A percentile compares a stretch with the other conserved stretches of the same genome.
These are phyloP conservation scores for Megalurothrips usitatus DNA, from an alignment of 2,888 invertebrate genomes.

Conservation along the genomic window DNA sequence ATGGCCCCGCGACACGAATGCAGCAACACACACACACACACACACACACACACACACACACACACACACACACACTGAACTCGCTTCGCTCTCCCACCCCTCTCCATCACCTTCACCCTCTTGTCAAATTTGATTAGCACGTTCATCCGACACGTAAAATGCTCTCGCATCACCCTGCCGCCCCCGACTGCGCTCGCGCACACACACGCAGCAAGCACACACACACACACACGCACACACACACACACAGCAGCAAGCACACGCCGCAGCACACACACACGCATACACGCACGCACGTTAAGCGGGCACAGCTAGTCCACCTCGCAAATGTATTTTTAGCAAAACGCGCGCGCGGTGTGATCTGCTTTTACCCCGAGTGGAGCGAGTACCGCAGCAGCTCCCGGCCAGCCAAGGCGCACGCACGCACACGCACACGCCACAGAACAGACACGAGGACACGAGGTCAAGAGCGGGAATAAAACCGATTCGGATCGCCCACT, in stretches of 20 bases:
- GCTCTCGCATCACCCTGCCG: background rate
- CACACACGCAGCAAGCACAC: background rate
- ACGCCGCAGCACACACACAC: background rate
- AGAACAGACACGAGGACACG: too few relatives aligned
- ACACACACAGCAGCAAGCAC: background rate
- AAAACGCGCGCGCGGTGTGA: background rate
- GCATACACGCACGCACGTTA: background rate
- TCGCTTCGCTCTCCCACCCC: background rate
- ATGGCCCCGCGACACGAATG: too few relatives aligned
- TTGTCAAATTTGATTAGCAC: constrained; percentile 19
- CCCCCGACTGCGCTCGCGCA: background rate
- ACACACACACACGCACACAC: background rate
- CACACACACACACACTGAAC: too few relatives aligned
- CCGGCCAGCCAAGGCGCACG: too few relatives aligned
- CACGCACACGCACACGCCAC: too few relatives aligned
- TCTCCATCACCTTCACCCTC: background rate
- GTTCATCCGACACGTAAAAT: background rate
- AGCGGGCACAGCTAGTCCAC: background rate
- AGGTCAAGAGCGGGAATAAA: too few relatives aligned
- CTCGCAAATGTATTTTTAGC: constrained; percentile 5
- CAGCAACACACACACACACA: too few relatives aligned
- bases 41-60: too few relatives aligned
- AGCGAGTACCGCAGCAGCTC: too few relatives aligned
- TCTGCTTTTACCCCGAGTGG: background rate
- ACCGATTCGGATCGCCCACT: too few relatives aligned